phyloP scores from a whole-genome alignment of 1,140 invertebrate genomes.

The Wiebesia pumilae region DNA sequence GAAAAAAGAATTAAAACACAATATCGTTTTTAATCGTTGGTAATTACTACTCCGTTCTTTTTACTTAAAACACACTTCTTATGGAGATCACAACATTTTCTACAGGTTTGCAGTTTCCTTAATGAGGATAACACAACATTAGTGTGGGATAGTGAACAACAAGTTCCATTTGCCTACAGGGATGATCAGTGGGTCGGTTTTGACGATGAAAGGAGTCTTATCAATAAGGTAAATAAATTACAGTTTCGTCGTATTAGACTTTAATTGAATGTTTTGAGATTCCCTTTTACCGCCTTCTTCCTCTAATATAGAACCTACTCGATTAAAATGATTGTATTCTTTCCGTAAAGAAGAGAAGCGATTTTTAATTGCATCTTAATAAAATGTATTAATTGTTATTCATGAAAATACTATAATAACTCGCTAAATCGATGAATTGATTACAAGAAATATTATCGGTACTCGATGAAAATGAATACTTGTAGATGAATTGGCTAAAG shows the following conservation, averaged over 20 bases:
- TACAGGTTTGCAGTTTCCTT: slow-evolving; percentile 91
- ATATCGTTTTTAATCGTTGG: too few species aligned
- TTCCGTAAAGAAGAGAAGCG: too few species aligned
- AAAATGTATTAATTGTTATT: too few species aligned
- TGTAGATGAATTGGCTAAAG: slow-evolving; percentile 93
- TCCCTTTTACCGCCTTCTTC: background rate
- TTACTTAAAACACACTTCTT: background rate
- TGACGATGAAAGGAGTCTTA: slow-evolving; percentile 93
- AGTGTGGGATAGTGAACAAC: slow-evolving; percentile 97
- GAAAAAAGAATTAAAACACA: too few species aligned
- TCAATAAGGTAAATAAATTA: slow-evolving; percentile 85
- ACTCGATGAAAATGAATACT: background rate
- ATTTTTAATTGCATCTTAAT: too few species aligned
- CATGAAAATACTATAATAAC: slow-evolving; percentile 2
- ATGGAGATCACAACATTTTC: background rate
- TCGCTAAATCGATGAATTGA: too few species aligned
- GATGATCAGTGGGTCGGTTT: slow-evolving; percentile 97
- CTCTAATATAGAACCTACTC: background rate
- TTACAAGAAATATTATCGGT: background rate
- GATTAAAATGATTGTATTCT: background rate
- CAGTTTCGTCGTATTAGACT: background rate
- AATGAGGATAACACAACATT: slow-evolving; percentile 93
- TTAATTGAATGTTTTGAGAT: background rate
- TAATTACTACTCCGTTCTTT: background rate
- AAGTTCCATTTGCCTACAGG: slow-evolving; percentile 94